Conservation (phyloP, 1,140 invertebrate genomes). For the Hyles vespertilio region DNA sequence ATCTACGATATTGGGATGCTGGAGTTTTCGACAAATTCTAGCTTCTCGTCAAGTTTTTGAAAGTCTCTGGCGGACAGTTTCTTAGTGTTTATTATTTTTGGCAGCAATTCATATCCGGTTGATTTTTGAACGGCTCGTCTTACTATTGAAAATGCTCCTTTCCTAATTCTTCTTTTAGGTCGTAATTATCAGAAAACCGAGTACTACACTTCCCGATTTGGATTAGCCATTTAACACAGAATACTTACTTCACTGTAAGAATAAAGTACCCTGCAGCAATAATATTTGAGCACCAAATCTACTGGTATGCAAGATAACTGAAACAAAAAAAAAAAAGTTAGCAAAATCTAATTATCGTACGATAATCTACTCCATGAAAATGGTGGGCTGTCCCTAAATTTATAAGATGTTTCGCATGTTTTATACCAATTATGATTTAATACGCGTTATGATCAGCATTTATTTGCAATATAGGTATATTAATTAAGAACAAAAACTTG, state of each 20-base stretch:
- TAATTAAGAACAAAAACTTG: too few relatives aligned
- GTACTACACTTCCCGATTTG: slow-evolving; percentile 82
- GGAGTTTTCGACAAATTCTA: slow-evolving; percentile 82
- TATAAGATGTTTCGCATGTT: too few relatives aligned
- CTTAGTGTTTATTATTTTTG: slow-evolving; percentile 99
- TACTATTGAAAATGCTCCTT: slow-evolving; percentile 99
- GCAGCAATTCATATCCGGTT: slow-evolving; percentile 98
- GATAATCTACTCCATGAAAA: too few relatives aligned
- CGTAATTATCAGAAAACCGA: slow-evolving; percentile 99
- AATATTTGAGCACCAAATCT: slow-evolving; percentile 50
- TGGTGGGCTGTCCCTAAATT: too few relatives aligned
- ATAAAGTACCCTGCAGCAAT: slow-evolving; percentile 38
- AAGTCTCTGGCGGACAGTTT: slow-evolving; percentile 99
- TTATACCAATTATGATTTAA: too few relatives aligned
- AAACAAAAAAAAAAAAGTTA: slow-evolving; percentile 28
- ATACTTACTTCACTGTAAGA: slow-evolving; percentile 42
- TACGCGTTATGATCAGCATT: too few relatives aligned
- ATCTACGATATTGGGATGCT: slow-evolving; percentile 89
- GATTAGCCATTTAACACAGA: slow-evolving; percentile 77
- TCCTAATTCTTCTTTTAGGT: slow-evolving; percentile 99
- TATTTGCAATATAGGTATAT: too few relatives aligned
- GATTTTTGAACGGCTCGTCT: slow-evolving; percentile 99
- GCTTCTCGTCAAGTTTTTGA: slow-evolving; percentile 94
- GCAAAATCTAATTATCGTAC: too few relatives aligned
- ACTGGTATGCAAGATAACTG: slow-evolving; percentile 36